Percentiles rank a stretch among this genome's conserved stretches.
Evolutionary conservation across 2,888 invertebrate genomes (phyloP).

Genomic region (Synanthedon tipuliformis): DNA sequence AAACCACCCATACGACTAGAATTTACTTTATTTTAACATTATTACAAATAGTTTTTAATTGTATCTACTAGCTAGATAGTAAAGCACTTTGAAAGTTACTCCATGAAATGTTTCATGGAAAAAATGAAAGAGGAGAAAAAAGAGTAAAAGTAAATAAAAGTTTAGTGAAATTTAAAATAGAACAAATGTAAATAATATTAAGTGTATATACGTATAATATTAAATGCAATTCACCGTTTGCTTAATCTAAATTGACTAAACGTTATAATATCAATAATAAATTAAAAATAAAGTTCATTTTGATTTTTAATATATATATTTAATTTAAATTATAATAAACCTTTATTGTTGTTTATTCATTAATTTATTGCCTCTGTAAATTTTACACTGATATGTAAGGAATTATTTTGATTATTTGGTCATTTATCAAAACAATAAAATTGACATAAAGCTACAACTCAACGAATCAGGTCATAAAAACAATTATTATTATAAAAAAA

Average conservation of each 20-base stretch:
- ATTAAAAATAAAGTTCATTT: slow-evolving; percentile 7
- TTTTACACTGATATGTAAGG: slow-evolving; percentile 52
- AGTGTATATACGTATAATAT: slow-evolving; percentile 5
- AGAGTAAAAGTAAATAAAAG: slow-evolving; percentile 2
- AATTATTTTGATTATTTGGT: slow-evolving; percentile 10
- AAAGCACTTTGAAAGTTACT: slow-evolving; percentile 68
- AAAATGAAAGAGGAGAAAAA: slow-evolving; percentile 7
- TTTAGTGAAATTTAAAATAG: background rate
- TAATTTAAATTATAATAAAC: slow-evolving; percentile 10
- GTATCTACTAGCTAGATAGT: slow-evolving; percentile 68
- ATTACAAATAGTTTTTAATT: slow-evolving; percentile 55
- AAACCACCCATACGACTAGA: slow-evolving; percentile 58
- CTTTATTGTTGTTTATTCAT: slow-evolving; percentile 6
- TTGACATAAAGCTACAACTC: background rate
- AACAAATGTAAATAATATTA: slow-evolving; percentile 1
- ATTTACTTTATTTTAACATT: slow-evolving; percentile 52
- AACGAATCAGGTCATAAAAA: background rate
- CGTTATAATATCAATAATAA: slow-evolving; percentile 10
- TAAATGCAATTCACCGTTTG: slow-evolving; percentile 18
- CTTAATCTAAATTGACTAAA: slow-evolving; percentile 64
- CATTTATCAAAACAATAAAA: background rate
- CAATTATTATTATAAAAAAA: background rate
- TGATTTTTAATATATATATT: slow-evolving; percentile 9
- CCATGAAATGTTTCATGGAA: slow-evolving; percentile 18
- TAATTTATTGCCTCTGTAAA: slow-evolving; percentile 48